Conservation (phyloP, 2,888 invertebrate genomes). For the Oegoconia quadripuncta region DNA sequence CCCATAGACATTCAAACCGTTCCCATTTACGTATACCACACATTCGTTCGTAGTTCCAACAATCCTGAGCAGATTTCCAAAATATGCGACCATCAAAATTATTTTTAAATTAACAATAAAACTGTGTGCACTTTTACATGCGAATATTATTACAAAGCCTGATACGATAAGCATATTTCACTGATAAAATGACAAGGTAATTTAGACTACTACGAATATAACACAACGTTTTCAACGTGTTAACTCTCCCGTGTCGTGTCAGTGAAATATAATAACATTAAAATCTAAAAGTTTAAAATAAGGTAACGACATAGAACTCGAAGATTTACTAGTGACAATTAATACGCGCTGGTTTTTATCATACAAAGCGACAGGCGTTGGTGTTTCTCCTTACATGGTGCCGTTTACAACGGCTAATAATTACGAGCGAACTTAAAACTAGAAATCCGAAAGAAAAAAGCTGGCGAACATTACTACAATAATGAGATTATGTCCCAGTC, state of each 20-base stretch:
- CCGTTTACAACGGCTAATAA: slow-evolving; percentile 60
- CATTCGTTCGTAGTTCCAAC: slow-evolving; percentile 42
- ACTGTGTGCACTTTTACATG: slow-evolving; percentile 64
- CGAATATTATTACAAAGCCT: slow-evolving; percentile 53
- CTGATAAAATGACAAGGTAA: slow-evolving; percentile 23
- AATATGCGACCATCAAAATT: slow-evolving; percentile 65
- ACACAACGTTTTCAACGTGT: slow-evolving; percentile 32
- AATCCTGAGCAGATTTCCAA: slow-evolving; percentile 55
- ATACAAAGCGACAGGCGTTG: slow-evolving; percentile 60
- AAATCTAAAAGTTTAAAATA: slow-evolving; percentile 43
- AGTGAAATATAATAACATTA: slow-evolving; percentile 26
- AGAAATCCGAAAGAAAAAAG: slow-evolving; percentile 19
- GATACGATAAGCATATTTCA: slow-evolving; percentile 31
- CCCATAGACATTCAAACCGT: slow-evolving; percentile 27
- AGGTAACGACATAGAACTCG: slow-evolving; percentile 37
- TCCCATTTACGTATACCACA: slow-evolving; percentile 39
- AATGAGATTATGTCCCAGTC: neutral
- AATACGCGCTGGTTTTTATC: slow-evolving; percentile 48
- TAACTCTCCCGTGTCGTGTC: slow-evolving; percentile 18
- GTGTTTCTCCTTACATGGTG: slow-evolving; percentile 68
- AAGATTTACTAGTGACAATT: slow-evolving; percentile 39
- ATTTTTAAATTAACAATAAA: slow-evolving; percentile 59
- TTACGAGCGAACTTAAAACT: slow-evolving; percentile 55
- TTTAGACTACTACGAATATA: slow-evolving; percentile 20
- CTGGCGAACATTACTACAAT: neutral